These are phyloP conservation scores for Lordiphosa fenestrarum DNA, from an alignment of 2,888 invertebrate genomes.

Conservation along the genomic window DNA sequence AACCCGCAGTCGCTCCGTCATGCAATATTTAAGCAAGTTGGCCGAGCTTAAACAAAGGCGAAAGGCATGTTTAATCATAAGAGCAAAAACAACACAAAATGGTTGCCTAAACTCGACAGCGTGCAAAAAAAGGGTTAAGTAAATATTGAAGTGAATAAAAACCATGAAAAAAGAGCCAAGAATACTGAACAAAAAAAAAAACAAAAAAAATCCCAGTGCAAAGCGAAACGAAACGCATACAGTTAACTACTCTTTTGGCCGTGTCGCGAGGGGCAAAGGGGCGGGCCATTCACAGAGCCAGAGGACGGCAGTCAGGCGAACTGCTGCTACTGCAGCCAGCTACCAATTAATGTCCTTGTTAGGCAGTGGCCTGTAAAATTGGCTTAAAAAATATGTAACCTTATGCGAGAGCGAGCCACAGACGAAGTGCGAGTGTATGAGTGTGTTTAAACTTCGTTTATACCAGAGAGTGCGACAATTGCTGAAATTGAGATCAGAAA, in stretches of 20 bases:
- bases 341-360: constrained; percentile 78
- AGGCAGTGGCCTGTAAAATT: constrained; percentile 77
- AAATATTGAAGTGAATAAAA: constrained; percentile 74
- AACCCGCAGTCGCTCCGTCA: constrained; percentile 38
- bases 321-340: constrained; percentile 46
- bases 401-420: constrained; percentile 54
- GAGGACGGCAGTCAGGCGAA: constrained; percentile 11
- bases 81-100: constrained; percentile 67
- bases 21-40: constrained; percentile 66
- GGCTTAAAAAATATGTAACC: constrained; percentile 75
- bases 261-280: constrained; percentile 48
- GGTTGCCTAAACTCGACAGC: constrained; percentile 21
- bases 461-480: constrained; percentile 2
- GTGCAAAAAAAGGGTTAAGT: constrained; percentile 68
- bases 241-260: constrained; percentile 70
- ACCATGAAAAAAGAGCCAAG: constrained; percentile 61
- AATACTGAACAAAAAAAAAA: constrained; percentile 24
- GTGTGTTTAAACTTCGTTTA: constrained; percentile 8
- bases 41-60: constrained; percentile 68
- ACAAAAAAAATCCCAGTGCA: constrained; percentile 15
- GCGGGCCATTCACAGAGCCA: constrained; percentile 32
- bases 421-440: constrained; percentile 5
- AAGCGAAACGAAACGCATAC: constrained; percentile 34
- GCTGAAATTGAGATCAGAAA: neutral
- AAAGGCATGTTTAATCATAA: constrained; percentile 74